A percentile compares a stretch with the other conserved stretches of the same genome.
phyloP scores from a whole-genome alignment of 1,140 invertebrate species.

The Drosophila suzukii region DNA sequence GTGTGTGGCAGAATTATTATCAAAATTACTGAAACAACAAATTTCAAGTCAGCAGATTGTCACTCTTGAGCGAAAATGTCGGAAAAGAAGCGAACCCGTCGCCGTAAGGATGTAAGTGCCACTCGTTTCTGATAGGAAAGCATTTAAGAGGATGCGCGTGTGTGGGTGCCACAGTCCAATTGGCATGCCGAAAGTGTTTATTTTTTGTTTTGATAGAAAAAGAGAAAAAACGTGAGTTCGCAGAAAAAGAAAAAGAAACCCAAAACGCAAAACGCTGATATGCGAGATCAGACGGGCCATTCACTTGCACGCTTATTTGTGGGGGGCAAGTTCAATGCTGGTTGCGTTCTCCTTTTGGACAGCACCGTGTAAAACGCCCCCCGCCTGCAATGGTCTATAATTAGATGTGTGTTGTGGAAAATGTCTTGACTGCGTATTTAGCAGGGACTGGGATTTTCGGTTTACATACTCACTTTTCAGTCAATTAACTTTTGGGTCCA shows the following conservation, averaged over 20 bases:
- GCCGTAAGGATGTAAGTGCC: conserved; percentile 83
- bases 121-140: conserved; percentile 7
- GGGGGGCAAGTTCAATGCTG: conserved; percentile 45
- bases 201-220: conserved; percentile 56
- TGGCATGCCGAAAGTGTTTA: conserved; percentile 54
- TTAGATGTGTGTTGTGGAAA: conserved; percentile 27
- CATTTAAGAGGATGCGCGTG: not conserved
- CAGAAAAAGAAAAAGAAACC: not conserved
- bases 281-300: not conserved
- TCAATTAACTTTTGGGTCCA: conserved; percentile 15
- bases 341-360: conserved; percentile 3
- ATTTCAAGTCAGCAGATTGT: conserved; percentile 28
- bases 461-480: conserved; percentile 14
- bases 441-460: not conserved
- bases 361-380: conserved; percentile 15
- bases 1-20: conserved; percentile 70
- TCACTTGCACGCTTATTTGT: conserved; percentile 2
- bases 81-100: conserved; percentile 82
- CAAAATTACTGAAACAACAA: conserved; percentile 52
- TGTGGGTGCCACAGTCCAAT: conserved; percentile 53
- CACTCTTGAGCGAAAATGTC: conserved; percentile 60
- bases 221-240: conserved; percentile 15
- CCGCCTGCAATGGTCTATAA: conserved; percentile 54
- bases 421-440: conserved; percentile 10
- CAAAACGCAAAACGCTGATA: conserved; percentile 13